Base-by-base conservation (phyloP, 2,113 vertebrate species). In the Platichthys flesus region DNA sequence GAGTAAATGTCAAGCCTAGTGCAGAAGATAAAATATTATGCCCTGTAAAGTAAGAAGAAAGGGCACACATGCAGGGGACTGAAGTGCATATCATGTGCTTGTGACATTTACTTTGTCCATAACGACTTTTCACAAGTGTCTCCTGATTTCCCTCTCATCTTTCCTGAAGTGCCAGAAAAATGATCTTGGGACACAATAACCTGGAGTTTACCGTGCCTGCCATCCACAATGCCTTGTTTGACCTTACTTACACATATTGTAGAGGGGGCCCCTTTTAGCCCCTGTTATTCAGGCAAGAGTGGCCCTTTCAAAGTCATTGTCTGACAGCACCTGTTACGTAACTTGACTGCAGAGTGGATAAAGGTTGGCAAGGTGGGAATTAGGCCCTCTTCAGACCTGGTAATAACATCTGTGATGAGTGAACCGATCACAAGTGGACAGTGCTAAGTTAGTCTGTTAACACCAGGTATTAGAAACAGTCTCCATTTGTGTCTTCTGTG, bases 281-380 rank as follows among this genome's bases (percentile, higher is more conserved):
- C 68, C 69, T 21, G 24, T 81, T 73, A 71, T 74, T 74, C 42
- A 79, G 47, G 69, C 37, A 63, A 66, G 69, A 84, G 70, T 24
- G 66, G 76, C 35, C 58, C 59, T 86, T 64, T 58, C 71, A 76
- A 79, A 73, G 54, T 80, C 78, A 87, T 78, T 86, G 74, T 88
- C 61, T 56, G 67, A 52, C 74, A 87, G 89, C 85, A 81, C 71
- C 64, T 54, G 75, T 93, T 90, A 90, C 54, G 78, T 76, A 92
- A 92, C 18, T 10, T 68, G 45, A 18, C 18, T 73, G 59, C 57
- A 40, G 28, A 71, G 72, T 49, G 64, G 85, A 51, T 58, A 74
- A 61, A 72, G 74, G 28, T n/a, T 67, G 65, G 61, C 20, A 54
- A 71, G 64, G 21, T 84, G 47, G 68, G 16, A 51, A 51, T 51